Conservation (phyloP, 2,888 invertebrate genomes). For the Eulithis testata region DNA sequence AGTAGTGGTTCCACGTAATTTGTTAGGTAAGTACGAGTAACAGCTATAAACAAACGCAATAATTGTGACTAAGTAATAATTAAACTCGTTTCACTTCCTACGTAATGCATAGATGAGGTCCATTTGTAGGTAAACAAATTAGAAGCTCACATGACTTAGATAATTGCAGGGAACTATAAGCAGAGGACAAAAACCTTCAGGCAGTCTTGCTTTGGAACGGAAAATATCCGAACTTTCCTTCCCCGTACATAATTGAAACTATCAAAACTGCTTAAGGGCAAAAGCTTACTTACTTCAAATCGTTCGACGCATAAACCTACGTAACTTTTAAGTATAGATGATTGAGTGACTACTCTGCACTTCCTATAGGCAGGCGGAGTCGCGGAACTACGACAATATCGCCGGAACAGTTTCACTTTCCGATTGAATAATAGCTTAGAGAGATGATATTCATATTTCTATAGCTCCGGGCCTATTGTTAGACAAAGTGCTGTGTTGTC, state of each 20-base stretch:
- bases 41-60: constrained; percentile 26
- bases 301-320: background rate
- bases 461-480: constrained; percentile 28
- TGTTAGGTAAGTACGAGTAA: constrained; percentile 19
- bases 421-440: constrained; percentile 39
- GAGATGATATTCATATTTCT: constrained; percentile 32
- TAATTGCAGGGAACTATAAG: background rate
- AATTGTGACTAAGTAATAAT: constrained; percentile 23
- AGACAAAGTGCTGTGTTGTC: constrained; percentile 11
- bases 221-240: too few relatives aligned
- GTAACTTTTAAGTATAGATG: constrained; percentile 6
- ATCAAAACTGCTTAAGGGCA: background rate
- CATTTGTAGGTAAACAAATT: too few relatives aligned
- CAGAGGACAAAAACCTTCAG: too few relatives aligned
- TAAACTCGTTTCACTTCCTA: constrained; percentile 30
- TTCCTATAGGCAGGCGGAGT: constrained; percentile 21
- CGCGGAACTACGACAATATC: constrained; percentile 35
- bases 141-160: too few relatives aligned
- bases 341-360: constrained; percentile 15
- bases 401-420: constrained; percentile 50
- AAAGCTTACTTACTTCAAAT: background rate
- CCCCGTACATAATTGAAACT: background rate
- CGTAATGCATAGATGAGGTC: background rate
- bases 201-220: too few relatives aligned
- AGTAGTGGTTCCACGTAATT: constrained; percentile 24